Percentiles rank a stretch among this genome's conserved stretches.
Evolutionary conservation across 2,888 invertebrate genomes (phyloP).

Genomic region (Itoplectis maculator): DNA sequence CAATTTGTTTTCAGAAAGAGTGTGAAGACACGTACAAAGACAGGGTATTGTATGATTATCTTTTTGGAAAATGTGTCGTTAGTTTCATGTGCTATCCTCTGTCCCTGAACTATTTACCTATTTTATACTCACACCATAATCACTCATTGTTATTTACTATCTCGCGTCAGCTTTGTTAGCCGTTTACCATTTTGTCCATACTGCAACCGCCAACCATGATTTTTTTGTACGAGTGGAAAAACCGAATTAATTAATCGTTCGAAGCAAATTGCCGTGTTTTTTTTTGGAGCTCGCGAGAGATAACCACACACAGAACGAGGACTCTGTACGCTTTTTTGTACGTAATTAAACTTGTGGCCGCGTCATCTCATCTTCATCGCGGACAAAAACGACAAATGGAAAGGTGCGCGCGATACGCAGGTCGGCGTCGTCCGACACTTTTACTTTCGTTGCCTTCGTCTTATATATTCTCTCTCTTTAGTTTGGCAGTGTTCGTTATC

Average conservation of each 20-base stretch:
- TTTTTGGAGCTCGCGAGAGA: slow-evolving; percentile 38
- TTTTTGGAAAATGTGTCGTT: slow-evolving; percentile 84
- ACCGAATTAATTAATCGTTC: slow-evolving; percentile 58
- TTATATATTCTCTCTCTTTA: slow-evolving; percentile 17
- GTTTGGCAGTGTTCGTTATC: slow-evolving; percentile 40
- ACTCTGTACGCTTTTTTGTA: slow-evolving; percentile 44
- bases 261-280: slow-evolving; percentile 39
- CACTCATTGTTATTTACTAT: slow-evolving; percentile 74
- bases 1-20: slow-evolving; percentile 91
- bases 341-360: slow-evolving; percentile 20
- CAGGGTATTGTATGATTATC: slow-evolving; percentile 89
- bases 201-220: slow-evolving; percentile 73
- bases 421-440: slow-evolving; percentile 20
- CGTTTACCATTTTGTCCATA: slow-evolving; percentile 76
- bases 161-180: slow-evolving; percentile 77
- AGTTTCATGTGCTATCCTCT: slow-evolving; percentile 84
- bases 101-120: slow-evolving; percentile 75
- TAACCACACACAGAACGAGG: slow-evolving; percentile 53
- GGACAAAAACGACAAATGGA: neutral
- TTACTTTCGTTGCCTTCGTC: slow-evolving; percentile 26
- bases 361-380: neutral
- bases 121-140: slow-evolving; percentile 80
- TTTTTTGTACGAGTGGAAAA: slow-evolving; percentile 55
- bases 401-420: neutral
- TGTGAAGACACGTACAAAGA: slow-evolving; percentile 94